These are phyloP conservation scores for Calosoma granatense DNA, from an alignment of 1,140 invertebrate genomes.

Conservation along the genomic window DNA sequence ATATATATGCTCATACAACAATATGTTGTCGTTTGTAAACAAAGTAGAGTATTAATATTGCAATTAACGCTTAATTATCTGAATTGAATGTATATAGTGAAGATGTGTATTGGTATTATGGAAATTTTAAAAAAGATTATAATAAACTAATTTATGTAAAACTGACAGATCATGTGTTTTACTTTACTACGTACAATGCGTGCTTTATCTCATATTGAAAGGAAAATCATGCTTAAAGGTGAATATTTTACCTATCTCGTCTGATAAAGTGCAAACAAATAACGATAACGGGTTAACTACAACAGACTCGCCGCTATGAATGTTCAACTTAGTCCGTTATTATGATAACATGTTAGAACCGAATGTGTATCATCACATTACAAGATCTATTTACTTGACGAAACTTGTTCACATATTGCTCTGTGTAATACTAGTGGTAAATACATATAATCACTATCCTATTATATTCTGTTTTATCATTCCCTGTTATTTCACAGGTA, in stretches of 20 bases:
- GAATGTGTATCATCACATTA: too few relatives aligned
- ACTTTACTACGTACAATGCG: too few relatives aligned
- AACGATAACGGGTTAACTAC: too few relatives aligned
- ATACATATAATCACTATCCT: not conserved
- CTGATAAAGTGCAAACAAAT: too few relatives aligned
- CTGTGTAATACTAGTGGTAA: not conserved
- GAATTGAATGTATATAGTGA: slow-evolving; percentile 4
- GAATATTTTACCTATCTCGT: too few relatives aligned
- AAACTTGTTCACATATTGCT: not conserved
- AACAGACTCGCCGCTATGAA: too few relatives aligned
- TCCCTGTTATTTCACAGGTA: slow-evolving; percentile 3
- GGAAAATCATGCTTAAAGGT: too few relatives aligned
- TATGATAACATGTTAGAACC: too few relatives aligned
- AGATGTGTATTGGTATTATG: slow-evolving; percentile 4
- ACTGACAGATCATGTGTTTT: too few relatives aligned
- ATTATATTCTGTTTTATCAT: not conserved
- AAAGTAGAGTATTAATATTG: not conserved
- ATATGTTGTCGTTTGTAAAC: not conserved
- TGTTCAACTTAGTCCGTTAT: too few relatives aligned
- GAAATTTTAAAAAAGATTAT: slow-evolving; percentile 8
- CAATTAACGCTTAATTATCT: slow-evolving; percentile 4
- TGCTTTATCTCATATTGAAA: too few relatives aligned
- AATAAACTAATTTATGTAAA: slow-evolving; percentile 7
- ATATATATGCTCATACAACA: not conserved
- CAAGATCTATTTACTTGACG: too few relatives aligned